Percentiles rank a stretch among this genome's conserved stretches.
Conservation (phyloP, 2,888 invertebrate species). For the Ectemnius continuus region DNA sequence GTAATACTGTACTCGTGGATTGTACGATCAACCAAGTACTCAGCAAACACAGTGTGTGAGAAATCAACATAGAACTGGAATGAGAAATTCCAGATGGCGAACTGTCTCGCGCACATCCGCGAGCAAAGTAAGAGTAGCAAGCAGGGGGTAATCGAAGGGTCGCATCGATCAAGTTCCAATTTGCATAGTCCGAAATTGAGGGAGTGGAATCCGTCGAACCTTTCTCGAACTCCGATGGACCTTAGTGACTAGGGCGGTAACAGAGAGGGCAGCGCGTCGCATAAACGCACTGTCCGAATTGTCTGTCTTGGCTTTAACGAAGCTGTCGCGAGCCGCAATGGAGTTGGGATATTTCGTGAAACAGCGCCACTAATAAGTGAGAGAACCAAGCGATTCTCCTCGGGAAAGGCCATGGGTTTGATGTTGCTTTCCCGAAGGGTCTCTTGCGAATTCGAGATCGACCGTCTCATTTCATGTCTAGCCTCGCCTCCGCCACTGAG, state of each 20-base stretch:
- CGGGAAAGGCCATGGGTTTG: constrained; percentile 49
- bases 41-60: too few species aligned
- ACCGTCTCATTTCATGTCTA: constrained; percentile 20
- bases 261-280: constrained; percentile 44
- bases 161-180: constrained; percentile 1
- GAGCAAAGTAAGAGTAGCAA: neutral
- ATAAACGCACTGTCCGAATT: constrained; percentile 45
- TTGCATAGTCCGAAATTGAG: constrained; percentile 7
- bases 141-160: neutral
- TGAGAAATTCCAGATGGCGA: too few species aligned
- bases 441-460: constrained; percentile 61
- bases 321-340: constrained; percentile 54
- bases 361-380: constrained; percentile 54
- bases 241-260: constrained; percentile 43
- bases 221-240: constrained; percentile 25
- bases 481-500: constrained; percentile 11
- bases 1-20: too few species aligned
- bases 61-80: too few species aligned
- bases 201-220: constrained; percentile 13
- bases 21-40: too few species aligned
- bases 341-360: constrained; percentile 51
- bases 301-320: constrained; percentile 53
- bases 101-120: too few species aligned
- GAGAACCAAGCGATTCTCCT: constrained; percentile 49
- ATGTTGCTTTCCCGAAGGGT: constrained; percentile 49